Percentiles rank a stretch among this genome's conserved stretches.
phyloP scores from a whole-genome alignment of 2,888 invertebrate species.

The Eurois occulta region DNA sequence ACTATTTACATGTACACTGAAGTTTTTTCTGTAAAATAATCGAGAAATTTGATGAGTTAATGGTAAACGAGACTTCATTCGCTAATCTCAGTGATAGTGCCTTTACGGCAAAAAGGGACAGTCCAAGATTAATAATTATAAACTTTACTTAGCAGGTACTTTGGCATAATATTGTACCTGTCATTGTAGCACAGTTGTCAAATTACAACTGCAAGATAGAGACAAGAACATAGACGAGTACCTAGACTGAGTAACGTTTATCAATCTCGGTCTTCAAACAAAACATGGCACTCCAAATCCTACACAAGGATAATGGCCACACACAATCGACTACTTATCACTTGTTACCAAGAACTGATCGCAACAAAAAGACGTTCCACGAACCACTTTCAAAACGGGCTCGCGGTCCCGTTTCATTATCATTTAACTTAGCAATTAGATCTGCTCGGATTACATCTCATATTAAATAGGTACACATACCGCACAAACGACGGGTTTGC shows the following conservation, averaged over 20 bases:
- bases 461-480: conserved; percentile 56
- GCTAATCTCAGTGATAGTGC: neutral
- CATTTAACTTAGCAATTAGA: conserved; percentile 60
- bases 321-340: conserved; percentile 11
- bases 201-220: neutral
- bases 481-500: conserved; percentile 48
- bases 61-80: neutral
- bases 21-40: neutral
- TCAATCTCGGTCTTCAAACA: neutral
- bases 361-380: conserved; percentile 41
- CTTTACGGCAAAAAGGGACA: neutral
- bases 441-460: conserved; percentile 59
- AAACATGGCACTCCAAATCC: neutral
- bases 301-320: conserved; percentile 20
- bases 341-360: conserved; percentile 29
- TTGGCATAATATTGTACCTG: neutral
- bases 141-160: neutral
- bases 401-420: conserved; percentile 53
- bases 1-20: neutral
- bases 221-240: no score
- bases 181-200: neutral
- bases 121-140: neutral
- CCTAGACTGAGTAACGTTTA: neutral
- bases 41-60: neutral
- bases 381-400: conserved; percentile 61